Evolutionary conservation across 2,797 vertebrate species (phyloP), one percentile per base, ranked within the genome.

Genomic region (Poecilia wingei): DNA sequence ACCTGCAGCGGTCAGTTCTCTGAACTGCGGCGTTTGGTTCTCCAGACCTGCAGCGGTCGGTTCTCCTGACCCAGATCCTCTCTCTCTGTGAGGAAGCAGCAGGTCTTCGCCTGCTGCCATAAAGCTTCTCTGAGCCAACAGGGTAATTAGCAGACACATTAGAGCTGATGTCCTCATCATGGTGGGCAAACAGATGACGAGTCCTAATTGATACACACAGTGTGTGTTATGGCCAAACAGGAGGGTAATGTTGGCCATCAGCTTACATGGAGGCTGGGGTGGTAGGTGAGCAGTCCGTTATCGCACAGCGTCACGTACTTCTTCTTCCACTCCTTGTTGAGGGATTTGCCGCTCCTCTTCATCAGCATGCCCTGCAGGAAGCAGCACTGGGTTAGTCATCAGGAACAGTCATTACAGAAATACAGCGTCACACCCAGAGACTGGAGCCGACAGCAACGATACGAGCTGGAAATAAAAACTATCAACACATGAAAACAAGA

Each of bases 251-350:
- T 66, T 74, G 57, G 77, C 57, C 57, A 16, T 72, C 73, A 13
- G 70, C 97, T 97, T 83, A 99, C 98, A 0, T 99, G 98, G 81
- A 99, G 93, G 86, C 98, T 99, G 41, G 98, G 98, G 80, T 99
- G 98, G 91, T 99, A 99, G 82, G 98, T 99, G 80, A 99, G 96
- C 84, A 99, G 94, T 0, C 98, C 98, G 0, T 99, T 98, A 94
- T 99, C 98, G 0, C 97, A 98, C 82, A 99, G 93, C 0, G 98
- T 99, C 88, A 99, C 98, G 0, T 99, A 99, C 45, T 99, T 99
- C 96, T 99, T 99, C 94, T 99, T 99, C 98, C 98, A 99, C 85
- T 99, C 98, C 88, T 99, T 99, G 91, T 99, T 99, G 77, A 99
- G 75, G 0, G 98, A 97, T 75, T 99, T 99, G 4, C 98, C 98